Evolutionary conservation across 2,797 vertebrate genomes (phyloP), one percentile per base, ranked within the genome.

Genomic region (Mycteria americana): DNA sequence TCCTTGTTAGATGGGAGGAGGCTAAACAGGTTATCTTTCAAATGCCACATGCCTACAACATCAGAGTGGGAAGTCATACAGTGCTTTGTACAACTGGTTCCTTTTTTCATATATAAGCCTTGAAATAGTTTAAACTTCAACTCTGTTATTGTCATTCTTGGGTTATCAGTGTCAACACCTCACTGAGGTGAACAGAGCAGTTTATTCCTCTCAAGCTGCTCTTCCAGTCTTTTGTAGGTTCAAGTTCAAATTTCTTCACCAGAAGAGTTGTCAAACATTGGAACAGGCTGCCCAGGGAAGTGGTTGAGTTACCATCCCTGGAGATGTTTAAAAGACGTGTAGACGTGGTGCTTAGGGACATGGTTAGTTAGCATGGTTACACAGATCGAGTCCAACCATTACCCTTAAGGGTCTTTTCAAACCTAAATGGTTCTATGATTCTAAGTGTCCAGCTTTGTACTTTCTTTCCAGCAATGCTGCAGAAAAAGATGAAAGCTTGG

Each of bases 371-470:
- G 37, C 37, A 37, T 37, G 37, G 37, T 37, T 37, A 37, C 9
- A 37, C 37, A 50, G 28, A 13, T 31, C 27, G 18, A 73, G 22
- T 31, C 59, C 27, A 24, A 0, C 12, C 0, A 0, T 69, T 62
- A 30, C 33, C 31, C 24, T 31, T 45, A 35, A 59, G 22, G 7
- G 13, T 43, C 50, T 56, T 76, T 68, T 60, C 59, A 41, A 79
- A 6, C 37, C 31, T 14, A 43, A 82, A 37, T 7, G 39, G 8
- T 62, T 51, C 53, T 8, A 0, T 37, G 16, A 27, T 39, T 93
- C 19, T 13, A 56, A 25, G n/a, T 6, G 13, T 46, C 27, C 35
- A 33, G 37, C 43, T 92, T 43, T 43, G 46, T 18, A 3, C 50
- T 76, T 79, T 33, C 15, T 28, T 60, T 85, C 41, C 35, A n/a